Percentiles rank a stretch among this genome's conserved stretches.
These are phyloP conservation scores for Ploceus nigricollis DNA, from an alignment of 2,113 vertebrate species.

Conservation along the genomic window DNA sequence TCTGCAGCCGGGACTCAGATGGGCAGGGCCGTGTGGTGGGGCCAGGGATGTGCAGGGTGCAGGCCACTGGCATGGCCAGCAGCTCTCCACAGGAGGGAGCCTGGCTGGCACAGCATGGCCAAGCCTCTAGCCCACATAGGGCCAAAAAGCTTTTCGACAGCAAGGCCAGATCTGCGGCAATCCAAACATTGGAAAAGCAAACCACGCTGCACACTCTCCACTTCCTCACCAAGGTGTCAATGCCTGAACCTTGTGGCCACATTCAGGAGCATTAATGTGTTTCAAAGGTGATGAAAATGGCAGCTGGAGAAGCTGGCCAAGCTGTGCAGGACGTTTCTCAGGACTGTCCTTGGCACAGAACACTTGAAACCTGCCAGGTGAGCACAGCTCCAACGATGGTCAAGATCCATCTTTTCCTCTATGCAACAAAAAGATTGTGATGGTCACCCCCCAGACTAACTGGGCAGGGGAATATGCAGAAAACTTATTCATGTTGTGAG, in stretches of 20 bases:
- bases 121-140: not conserved
- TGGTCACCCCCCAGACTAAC: not conserved
- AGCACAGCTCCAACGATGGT: accelerated
- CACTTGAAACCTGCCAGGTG: not conserved
- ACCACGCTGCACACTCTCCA: not conserved
- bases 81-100: not conserved
- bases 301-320: not conserved
- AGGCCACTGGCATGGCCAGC: not conserved
- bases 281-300: not conserved
- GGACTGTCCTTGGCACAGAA: not conserved
- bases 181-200: not conserved
- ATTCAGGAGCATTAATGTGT: not conserved
- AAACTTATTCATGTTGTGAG: not conserved
- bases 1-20: not conserved
- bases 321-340: not conserved
- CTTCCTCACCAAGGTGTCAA: not conserved
- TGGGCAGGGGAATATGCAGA: not conserved
- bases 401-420: not conserved
- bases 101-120: not conserved
- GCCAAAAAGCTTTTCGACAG: not conserved
- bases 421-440: not conserved
- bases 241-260: not conserved
- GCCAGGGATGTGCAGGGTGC: not conserved
- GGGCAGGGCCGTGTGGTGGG: accelerated
- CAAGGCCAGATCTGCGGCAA: not conserved